Base-by-base conservation (phyloP, 2,797 vertebrate genomes). In the Streptopelia turtur region DNA sequence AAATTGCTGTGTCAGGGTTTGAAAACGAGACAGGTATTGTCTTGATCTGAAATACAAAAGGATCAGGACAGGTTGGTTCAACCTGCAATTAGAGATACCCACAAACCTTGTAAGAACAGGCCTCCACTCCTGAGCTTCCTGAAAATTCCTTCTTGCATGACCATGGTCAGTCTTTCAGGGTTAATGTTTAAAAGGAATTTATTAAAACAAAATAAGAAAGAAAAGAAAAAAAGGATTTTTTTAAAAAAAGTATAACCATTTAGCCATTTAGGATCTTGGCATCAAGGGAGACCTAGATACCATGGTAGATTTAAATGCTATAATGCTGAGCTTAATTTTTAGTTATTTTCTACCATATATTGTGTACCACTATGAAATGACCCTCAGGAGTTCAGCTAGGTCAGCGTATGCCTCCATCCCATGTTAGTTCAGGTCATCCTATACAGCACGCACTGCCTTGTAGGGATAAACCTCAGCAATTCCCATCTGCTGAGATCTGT, bases 41-140 rank as follows among this genome's bases (percentile, higher is more conserved):
- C 84, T 85, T 93, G 70, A 93, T 72, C 71, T 90, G 81, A 93
- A 94, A 87, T 16, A 71, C 31, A 83, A 75, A 95, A 66, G 20
- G 45, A 83, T 79, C 25, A 50, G 49, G 77, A 74, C 39, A 82
- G 33, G 20, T 39, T 82, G 28, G 16, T 84, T 93, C 91, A 84
- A 84, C 35, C 28, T 60, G 9, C 11, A 6, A 66, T 70, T 66
- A 84, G 24, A 79, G 30, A n/a, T 72, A 74, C 77, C 63, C 55
- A 83, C 28, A 69, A 59, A 16, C 52, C 71, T 52, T 76, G 35
- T 56, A 60, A 70, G 60, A 70, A 23, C 33, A 66, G 12, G 23
- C 7, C 18, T 74, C 22, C 18, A 15, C 21, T 72, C 25, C 27
- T 56, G 31, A 16, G 71, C 27, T 23, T 75, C 13, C 14, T 76